phyloP scores from a whole-genome alignment of 2,113 vertebrate genomes.

The Microcebus murinus region DNA sequence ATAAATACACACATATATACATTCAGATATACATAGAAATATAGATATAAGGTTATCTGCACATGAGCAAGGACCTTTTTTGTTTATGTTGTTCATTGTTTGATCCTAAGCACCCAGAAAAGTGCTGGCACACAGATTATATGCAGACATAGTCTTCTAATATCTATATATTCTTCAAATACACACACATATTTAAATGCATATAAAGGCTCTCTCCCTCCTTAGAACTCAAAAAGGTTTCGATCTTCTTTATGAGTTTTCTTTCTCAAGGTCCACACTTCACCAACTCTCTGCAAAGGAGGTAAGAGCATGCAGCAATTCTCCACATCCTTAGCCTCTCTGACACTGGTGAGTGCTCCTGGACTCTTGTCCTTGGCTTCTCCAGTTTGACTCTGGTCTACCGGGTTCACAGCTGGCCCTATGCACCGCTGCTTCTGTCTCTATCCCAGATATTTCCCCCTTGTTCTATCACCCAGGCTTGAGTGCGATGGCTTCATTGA shows the following conservation, averaged over 20 bases:
- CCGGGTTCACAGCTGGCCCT: too few relatives aligned
- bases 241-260: background rate
- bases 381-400: background rate
- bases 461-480: too few relatives aligned
- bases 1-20: background rate
- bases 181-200: too few relatives aligned
- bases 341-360: rapidly evolving
- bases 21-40: background rate
- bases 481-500: too few relatives aligned
- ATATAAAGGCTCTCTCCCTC: background rate
- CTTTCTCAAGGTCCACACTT: background rate
- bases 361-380: background rate
- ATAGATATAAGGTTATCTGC: background rate
- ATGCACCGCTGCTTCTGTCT: background rate
- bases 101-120: background rate
- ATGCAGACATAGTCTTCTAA: background rate
- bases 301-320: rapidly evolving
- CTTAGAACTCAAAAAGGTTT: background rate
- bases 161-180: background rate
- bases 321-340: background rate
- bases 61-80: background rate
- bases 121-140: background rate
- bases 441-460: too few relatives aligned
- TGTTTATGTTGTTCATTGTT: background rate
- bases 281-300: background rate